phyloP scores from a whole-genome alignment of 2,888 invertebrate species.

The Stomorhina lunata region DNA sequence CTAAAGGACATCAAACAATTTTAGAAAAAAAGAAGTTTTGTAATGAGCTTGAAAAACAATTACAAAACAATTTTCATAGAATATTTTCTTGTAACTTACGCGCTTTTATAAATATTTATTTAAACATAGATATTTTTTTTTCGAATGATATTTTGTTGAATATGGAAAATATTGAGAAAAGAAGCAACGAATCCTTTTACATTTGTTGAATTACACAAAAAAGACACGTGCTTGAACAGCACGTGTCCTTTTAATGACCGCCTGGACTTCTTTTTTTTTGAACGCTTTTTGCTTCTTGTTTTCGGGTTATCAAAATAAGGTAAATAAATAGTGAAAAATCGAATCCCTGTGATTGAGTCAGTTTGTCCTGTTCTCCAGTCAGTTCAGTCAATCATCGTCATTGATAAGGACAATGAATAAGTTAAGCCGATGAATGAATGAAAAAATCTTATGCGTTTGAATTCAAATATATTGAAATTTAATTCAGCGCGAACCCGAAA shows the following conservation, averaged over 20 bases:
- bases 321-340: constrained; percentile 46
- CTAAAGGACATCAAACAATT: constrained; percentile 53
- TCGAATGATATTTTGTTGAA: constrained; percentile 29
- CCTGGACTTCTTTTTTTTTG: constrained; percentile 54
- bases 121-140: constrained; percentile 46
- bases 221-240: constrained; percentile 76
- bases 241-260: constrained; percentile 80
- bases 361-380: background rate
- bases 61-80: constrained; percentile 68
- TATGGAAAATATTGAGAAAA: constrained; percentile 7
- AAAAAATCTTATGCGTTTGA: constrained; percentile 24
- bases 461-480: constrained; percentile 74
- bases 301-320: constrained; percentile 53
- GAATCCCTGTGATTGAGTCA: constrained; percentile 47
- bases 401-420: constrained; percentile 45
- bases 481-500: constrained; percentile 74
- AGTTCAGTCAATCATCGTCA: constrained; percentile 40
- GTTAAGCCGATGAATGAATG: constrained; percentile 44
- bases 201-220: constrained; percentile 52
- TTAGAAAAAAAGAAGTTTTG: constrained; percentile 10
- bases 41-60: constrained; percentile 66
- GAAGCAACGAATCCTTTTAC: constrained; percentile 56
- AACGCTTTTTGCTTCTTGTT: constrained; percentile 56
- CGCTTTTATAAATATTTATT: constrained; percentile 65
- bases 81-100: constrained; percentile 66